Percentiles rank a stretch among this genome's conserved stretches.
phyloP scores from a whole-genome alignment of 23 tunicate species.

The Ciona savignyi region DNA sequence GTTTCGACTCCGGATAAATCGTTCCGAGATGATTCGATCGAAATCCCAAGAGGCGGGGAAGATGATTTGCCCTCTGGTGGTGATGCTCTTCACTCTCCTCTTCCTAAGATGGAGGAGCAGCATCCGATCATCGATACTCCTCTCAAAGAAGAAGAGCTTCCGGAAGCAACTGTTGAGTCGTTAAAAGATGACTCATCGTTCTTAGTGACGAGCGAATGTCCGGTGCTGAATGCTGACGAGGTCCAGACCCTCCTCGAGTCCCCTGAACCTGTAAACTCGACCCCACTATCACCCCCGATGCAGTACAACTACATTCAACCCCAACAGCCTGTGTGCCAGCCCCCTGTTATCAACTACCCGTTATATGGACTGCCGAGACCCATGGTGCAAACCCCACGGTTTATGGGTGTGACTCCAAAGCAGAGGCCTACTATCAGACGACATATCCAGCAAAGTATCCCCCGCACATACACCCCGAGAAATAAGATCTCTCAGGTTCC shows the following conservation, averaged over 20 bases:
- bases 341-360: background rate
- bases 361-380: background rate
- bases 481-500: background rate
- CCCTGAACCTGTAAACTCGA: background rate
- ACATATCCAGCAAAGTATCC: background rate
- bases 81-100: background rate
- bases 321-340: background rate
- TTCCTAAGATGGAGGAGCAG: background rate
- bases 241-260: conserved; percentile 53
- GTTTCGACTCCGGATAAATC: background rate
- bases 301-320: background rate
- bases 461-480: background rate
- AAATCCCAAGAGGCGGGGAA: conserved; percentile 23
- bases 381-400: background rate
- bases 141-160: background rate
- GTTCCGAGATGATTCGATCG: conserved; percentile 23
- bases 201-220: conserved; percentile 62
- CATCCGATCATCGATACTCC: background rate
- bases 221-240: conserved; percentile 80
- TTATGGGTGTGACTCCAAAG: background rate
- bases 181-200: conserved; percentile 16
- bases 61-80: background rate
- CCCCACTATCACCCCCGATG: background rate
- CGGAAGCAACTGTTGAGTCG: conserved; percentile 6
- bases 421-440: background rate